phyloP scores from a whole-genome alignment of 2,888 invertebrate genomes.

The Pristionchus arcanus region DNA sequence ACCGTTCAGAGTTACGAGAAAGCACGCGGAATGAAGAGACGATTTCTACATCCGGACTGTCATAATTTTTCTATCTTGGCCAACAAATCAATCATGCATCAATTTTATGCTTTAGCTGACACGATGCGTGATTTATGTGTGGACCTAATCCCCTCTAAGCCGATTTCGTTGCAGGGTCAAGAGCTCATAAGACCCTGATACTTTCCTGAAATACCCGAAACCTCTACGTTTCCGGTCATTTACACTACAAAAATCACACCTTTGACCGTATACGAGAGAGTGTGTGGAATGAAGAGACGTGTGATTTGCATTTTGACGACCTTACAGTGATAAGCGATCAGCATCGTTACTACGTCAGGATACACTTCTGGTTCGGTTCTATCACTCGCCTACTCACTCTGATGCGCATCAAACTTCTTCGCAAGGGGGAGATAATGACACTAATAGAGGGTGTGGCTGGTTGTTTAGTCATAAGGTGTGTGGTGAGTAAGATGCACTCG shows the following conservation, averaged over 20 bases:
- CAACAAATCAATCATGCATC: too few relatives aligned
- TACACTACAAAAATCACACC: background rate
- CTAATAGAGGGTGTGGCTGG: slow-evolving; percentile 7
- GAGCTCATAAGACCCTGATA: background rate
- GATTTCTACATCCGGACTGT: too few relatives aligned
- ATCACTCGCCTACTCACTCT: background rate
- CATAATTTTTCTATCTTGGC: too few relatives aligned
- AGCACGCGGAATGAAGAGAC: too few relatives aligned
- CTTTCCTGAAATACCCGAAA: background rate
- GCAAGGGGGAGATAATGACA: background rate
- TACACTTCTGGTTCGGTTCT: background rate
- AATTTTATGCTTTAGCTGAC: background rate
- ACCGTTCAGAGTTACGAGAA: too few relatives aligned
- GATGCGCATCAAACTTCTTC: background rate
- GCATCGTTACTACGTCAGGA: background rate
- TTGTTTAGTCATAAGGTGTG: background rate
- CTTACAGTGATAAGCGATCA: background rate
- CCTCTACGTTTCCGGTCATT: background rate
- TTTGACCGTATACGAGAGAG: background rate
- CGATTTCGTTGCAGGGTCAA: background rate
- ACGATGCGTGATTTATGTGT: background rate
- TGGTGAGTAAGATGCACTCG: slow-evolving; percentile 4
- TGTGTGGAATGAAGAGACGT: too few relatives aligned
- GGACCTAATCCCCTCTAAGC: background rate
- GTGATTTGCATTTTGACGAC: too few relatives aligned